Percentiles rank a stretch among this genome's conserved stretches.
Evolutionary conservation across 1,140 invertebrate genomes (phyloP).

Genomic region (Matsumurasca onukii): DNA sequence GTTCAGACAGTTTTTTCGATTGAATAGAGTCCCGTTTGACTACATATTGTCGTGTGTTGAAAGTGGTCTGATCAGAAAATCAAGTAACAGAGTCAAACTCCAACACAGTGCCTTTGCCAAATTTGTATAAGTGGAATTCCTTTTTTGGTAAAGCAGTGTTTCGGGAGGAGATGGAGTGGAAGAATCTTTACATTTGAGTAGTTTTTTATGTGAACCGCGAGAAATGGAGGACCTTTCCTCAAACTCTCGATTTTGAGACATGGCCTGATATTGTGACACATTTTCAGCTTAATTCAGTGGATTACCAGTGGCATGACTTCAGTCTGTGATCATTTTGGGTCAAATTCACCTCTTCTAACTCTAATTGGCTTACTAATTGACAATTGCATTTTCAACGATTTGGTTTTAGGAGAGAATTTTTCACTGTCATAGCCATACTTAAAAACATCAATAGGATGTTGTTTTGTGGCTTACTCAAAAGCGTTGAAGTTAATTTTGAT

Average conservation of each 20-base stretch:
- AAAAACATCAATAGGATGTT: not conserved
- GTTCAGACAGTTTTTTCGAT: not conserved
- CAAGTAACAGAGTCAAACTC: not conserved
- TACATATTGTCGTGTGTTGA: not conserved
- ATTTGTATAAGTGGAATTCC: not conserved
- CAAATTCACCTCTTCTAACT: not conserved
- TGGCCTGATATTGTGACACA: no score
- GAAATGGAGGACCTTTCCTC: not conserved
- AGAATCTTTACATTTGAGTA: not conserved
- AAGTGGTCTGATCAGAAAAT: not conserved
- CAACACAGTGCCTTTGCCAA: not conserved
- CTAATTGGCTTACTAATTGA: not conserved
- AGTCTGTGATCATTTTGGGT: not conserved
- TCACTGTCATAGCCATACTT: not conserved
- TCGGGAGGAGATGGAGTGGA: not conserved
- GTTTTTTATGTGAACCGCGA: not conserved
- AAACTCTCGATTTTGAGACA: no score
- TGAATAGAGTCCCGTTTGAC: not conserved
- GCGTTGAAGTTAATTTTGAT: not conserved
- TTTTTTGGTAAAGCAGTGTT: not conserved
- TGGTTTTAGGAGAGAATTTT: not conserved
- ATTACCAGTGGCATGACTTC: no score
- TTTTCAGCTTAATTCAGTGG: no score
- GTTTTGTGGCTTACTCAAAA: not conserved
- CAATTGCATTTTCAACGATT: not conserved